Evolutionary conservation across 2,113 vertebrate genomes (phyloP).

Genomic region (Electrona antarctica): DNA sequence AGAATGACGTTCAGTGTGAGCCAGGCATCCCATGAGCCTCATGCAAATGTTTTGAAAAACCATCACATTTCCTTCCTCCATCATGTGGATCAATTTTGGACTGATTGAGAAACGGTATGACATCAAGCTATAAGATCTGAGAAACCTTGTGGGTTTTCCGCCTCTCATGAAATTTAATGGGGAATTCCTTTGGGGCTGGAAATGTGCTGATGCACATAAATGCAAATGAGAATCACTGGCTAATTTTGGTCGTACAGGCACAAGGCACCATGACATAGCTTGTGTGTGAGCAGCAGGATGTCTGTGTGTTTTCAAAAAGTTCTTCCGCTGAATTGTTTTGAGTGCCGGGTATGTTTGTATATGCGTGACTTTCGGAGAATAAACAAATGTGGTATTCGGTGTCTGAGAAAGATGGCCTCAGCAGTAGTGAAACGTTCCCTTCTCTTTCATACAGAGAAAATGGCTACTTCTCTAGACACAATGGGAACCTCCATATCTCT

Average conservation of each 20-base stretch:
- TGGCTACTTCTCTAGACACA: slow-evolving; percentile 26
- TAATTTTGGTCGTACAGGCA: slow-evolving; percentile 4
- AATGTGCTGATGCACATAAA: slow-evolving; percentile 36
- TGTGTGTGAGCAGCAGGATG: slow-evolving; percentile 42
- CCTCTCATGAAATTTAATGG: slow-evolving; percentile 56
- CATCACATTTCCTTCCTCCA: background rate
- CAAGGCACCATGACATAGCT: background rate
- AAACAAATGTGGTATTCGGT: background rate
- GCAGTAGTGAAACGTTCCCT: background rate
- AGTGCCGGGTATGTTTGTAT: background rate
- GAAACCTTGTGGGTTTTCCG: slow-evolving; percentile 31
- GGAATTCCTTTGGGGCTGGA: slow-evolving; percentile 56
- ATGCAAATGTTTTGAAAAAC: slow-evolving; percentile 2
- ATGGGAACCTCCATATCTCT: slow-evolving; percentile 31
- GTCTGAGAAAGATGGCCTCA: slow-evolving; percentile 23
- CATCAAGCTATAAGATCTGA: slow-evolving; percentile 12
- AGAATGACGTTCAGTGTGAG: background rate
- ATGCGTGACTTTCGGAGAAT: slow-evolving; percentile 54
- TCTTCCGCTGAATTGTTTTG: slow-evolving; percentile 54
- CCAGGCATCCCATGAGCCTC: background rate
- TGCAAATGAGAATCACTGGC: slow-evolving; percentile 27
- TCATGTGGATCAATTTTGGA: slow-evolving; percentile 1
- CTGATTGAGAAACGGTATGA: slow-evolving; percentile 9
- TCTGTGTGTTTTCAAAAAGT: slow-evolving; percentile 31
- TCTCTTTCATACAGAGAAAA: slow-evolving; percentile 5